Base-by-base conservation (phyloP, 1,140 invertebrate species). In the Trichonephila clavata region DNA sequence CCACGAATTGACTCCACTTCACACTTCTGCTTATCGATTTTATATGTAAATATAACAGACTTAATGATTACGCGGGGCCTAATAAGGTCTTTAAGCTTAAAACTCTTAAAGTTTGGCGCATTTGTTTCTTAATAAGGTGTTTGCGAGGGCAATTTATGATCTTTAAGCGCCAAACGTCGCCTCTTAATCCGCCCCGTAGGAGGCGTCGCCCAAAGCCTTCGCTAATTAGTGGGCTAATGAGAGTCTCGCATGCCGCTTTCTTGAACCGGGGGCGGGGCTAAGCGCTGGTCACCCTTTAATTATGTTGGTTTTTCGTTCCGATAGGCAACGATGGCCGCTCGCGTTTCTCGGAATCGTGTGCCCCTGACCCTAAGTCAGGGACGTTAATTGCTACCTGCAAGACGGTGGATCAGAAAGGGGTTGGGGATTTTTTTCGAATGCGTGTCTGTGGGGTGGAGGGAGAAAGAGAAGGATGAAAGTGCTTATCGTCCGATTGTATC, bases 221-320 rank as follows among this genome's bases (percentile, higher is more conserved):
- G 63, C 91, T 92, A 92, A 92, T 92, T 92, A 86, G 91, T 27
- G 91, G 21, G 63, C 81, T 92, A 92, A 92, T 92, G 91, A 61
- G 83, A 86, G 61, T 60, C 91, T 86, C 83, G 91, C 91, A 92
- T 71, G 91, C 91, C 65, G 32, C 50, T 83, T 65, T 80, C 59
- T 57, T n/a, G 39, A 21, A 24, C 10, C 27, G 43, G 24, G 91
- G 83, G 83, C 43, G 59, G 81, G 81, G 65, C 91, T 83, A 83
- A 32, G 83, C 63, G 24, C 61, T 92, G 63, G 84, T 81, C 83
- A 92, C 50, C 83, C 91, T 92, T 92, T 92, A 86, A 92, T 92
- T 86, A 92, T 63, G 65, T 27, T 63, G 81, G 59, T 39, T 92
- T 39, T 65, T 83, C 77, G 61, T 63, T 91, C 39, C 71, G 57